Evolutionary conservation across 2,888 invertebrate genomes (phyloP).

Genomic region (Sympetrum striolatum): DNA sequence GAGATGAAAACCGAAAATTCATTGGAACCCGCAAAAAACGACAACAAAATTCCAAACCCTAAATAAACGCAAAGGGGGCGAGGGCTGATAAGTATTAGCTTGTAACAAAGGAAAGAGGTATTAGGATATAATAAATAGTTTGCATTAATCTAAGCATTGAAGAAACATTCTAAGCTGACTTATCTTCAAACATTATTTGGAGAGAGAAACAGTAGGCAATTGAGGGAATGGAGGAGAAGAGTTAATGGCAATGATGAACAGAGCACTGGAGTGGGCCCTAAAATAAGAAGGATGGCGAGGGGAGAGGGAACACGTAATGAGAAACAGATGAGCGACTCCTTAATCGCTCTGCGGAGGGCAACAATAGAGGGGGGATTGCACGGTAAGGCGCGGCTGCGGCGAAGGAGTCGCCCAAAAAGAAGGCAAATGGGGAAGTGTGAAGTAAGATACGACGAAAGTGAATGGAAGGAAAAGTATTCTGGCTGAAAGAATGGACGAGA

Average conservation of each 20-base stretch:
- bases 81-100: too few species aligned
- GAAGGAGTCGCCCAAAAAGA: neutral
- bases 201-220: neutral
- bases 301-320: slow-evolving; percentile 14
- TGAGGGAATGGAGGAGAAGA: neutral
- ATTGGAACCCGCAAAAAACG: too few species aligned
- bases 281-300: neutral
- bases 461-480: neutral
- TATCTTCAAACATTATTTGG: neutral
- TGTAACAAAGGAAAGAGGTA: too few species aligned
- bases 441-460: neutral
- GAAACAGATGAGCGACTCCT: slow-evolving; percentile 43
- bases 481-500: neutral
- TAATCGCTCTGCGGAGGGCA: slow-evolving; percentile 40
- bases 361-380: slow-evolving; percentile 5
- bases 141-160: too few species aligned
- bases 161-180: too few species aligned
- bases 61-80: too few species aligned
- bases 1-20: too few species aligned
- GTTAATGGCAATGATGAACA: slow-evolving; percentile 31
- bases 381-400: neutral
- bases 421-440: neutral
- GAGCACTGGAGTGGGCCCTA: neutral
- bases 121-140: too few species aligned
- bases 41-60: too few species aligned